A percentile compares a stretch with the other conserved stretches of the same genome.
Evolutionary conservation across 2,113 vertebrate species (phyloP).

Genomic region (Rhipidura dahli): DNA sequence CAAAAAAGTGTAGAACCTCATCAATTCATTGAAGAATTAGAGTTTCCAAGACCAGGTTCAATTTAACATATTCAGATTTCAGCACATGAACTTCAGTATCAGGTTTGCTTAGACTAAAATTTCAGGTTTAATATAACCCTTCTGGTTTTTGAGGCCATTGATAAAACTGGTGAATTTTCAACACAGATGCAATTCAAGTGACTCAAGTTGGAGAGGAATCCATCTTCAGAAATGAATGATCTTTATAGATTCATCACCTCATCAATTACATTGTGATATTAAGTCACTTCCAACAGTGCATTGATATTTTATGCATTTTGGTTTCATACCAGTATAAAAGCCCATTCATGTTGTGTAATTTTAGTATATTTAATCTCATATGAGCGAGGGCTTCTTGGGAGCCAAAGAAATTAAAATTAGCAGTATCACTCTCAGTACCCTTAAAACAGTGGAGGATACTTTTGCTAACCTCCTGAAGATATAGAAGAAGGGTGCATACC

Average conservation of each 20-base stretch:
- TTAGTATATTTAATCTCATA: neutral
- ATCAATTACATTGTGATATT: neutral
- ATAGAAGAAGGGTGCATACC: neutral
- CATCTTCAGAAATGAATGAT: neutral
- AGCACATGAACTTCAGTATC: neutral
- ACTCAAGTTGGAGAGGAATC: neutral
- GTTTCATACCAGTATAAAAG: neutral
- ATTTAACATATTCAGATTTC: neutral
- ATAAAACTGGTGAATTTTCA: neutral
- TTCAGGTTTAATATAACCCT: neutral
- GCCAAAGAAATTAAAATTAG: neutral
- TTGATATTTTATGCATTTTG: neutral
- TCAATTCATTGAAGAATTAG: neutral
- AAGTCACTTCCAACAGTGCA: neutral
- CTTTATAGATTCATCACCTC: neutral
- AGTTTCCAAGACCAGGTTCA: neutral
- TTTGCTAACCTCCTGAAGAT: neutral
- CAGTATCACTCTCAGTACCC: neutral
- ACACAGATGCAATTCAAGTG: neutral
- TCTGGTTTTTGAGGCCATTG: neutral
- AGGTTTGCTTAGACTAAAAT: neutral
- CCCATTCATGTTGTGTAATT: neutral
- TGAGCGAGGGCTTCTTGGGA: neutral
- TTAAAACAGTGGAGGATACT: neutral
- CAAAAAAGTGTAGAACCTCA: neutral